Percentiles rank a stretch among this genome's conserved stretches.
Evolutionary conservation across 2,113 vertebrate species (phyloP).

Genomic region (Dendrocopos noguchii): DNA sequence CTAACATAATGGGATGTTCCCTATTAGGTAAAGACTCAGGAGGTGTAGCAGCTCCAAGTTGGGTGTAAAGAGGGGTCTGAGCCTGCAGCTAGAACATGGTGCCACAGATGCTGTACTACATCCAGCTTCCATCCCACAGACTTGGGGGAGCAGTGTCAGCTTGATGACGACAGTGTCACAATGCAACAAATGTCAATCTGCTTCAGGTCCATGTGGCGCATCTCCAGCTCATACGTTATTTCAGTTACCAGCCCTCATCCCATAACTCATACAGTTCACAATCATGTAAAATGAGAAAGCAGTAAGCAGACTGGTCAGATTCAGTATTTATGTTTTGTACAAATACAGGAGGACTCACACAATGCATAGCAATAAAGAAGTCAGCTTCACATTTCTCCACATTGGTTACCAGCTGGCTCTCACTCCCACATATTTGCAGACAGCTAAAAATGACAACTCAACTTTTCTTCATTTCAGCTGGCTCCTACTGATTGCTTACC

Average conservation of each 20-base stretch:
- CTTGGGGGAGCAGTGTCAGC: background rate
- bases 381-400: background rate
- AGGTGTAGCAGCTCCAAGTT: background rate
- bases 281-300: accelerated
- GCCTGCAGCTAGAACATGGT: background rate
- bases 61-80: background rate
- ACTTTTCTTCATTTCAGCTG: background rate
- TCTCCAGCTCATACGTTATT: background rate
- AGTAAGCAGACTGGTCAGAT: background rate
- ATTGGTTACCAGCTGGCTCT: constrained; percentile 1
- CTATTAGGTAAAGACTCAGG: background rate
- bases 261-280: accelerated
- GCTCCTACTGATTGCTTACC: background rate
- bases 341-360: background rate
- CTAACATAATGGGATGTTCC: background rate
- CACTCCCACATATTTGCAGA: background rate
- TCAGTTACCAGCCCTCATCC: background rate
- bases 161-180: background rate
- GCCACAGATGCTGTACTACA: background rate
- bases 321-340: background rate
- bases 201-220: background rate
- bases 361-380: background rate
- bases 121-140: background rate
- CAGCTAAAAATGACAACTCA: background rate
- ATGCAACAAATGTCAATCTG: background rate